Conservation (phyloP, 2,797 vertebrate species). For the Catamblyrhynchus diadema region DNA sequence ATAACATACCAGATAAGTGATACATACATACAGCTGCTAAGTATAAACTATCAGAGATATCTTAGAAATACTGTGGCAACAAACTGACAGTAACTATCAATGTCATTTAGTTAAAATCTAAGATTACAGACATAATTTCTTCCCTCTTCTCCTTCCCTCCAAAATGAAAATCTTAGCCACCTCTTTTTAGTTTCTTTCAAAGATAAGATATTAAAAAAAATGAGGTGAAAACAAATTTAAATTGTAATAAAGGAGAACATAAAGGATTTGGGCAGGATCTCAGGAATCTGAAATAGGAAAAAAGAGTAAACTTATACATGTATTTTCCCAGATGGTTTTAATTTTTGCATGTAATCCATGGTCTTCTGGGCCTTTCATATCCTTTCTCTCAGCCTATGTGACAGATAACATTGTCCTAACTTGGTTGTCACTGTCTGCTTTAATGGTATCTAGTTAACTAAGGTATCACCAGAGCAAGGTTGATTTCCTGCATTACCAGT, state of each 20-base stretch:
- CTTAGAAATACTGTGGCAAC: slow-evolving; percentile 14
- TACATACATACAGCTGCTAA: not conserved
- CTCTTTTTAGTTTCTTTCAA: not conserved
- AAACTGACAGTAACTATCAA: not conserved
- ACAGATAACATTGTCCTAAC: not conserved
- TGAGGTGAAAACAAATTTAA: not conserved
- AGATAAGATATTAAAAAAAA: not conserved
- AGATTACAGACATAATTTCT: not conserved
- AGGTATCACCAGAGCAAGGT: not conserved
- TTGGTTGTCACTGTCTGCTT: not conserved
- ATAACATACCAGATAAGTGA: not conserved
- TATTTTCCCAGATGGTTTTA: not conserved
- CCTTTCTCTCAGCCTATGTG: fast-evolving
- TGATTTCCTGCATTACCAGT: not conserved
- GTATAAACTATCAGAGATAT: not conserved
- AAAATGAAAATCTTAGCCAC: not conserved
- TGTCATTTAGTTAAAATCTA: not conserved
- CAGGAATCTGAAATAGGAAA: not conserved
- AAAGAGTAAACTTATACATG: not conserved
- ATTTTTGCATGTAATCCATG: not conserved
- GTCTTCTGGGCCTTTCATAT: not conserved
- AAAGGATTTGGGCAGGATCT: not conserved
- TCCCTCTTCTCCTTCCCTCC: not conserved
- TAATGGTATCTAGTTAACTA: not conserved
- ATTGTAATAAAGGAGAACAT: not conserved